Evolutionary conservation across 2,888 invertebrate species (phyloP).

Genomic region (Galeruca laticollis): DNA sequence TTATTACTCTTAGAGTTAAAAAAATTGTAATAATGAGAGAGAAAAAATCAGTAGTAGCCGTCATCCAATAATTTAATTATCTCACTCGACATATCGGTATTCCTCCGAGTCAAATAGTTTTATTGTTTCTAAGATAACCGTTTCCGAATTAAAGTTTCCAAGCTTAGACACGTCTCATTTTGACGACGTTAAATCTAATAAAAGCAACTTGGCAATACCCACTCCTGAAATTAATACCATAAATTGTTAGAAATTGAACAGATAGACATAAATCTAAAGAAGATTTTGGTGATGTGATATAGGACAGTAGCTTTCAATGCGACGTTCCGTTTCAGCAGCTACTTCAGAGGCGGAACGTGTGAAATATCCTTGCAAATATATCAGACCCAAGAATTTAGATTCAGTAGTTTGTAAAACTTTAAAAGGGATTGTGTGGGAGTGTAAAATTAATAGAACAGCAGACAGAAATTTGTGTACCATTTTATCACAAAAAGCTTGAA

Average conservation of each 20-base stretch:
- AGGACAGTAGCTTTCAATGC: background rate
- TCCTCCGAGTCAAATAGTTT: background rate
- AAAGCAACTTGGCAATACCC: background rate
- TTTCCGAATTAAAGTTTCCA: background rate
- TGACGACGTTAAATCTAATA: slow-evolving; percentile 7
- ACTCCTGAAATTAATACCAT: slow-evolving; percentile 9
- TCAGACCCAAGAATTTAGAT: no score
- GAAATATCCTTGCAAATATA: no score
- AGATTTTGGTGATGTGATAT: background rate
- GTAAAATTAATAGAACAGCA: no score
- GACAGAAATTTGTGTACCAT: no score
- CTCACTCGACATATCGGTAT: background rate
- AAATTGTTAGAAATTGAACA: background rate
- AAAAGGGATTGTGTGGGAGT: no score
- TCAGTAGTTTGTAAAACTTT: no score
- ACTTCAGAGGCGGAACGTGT: background rate
- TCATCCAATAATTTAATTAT: background rate
- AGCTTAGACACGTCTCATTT: background rate
- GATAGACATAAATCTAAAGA: slow-evolving; percentile 2
- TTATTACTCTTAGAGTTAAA: no score
- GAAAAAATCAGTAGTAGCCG: no score
- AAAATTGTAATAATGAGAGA: no score
- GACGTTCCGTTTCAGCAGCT: background rate
- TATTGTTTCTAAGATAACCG: background rate
- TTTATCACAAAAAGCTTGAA: no score